Evolutionary conservation across 2,113 vertebrate species (phyloP).

Genomic region (Channa argus): DNA sequence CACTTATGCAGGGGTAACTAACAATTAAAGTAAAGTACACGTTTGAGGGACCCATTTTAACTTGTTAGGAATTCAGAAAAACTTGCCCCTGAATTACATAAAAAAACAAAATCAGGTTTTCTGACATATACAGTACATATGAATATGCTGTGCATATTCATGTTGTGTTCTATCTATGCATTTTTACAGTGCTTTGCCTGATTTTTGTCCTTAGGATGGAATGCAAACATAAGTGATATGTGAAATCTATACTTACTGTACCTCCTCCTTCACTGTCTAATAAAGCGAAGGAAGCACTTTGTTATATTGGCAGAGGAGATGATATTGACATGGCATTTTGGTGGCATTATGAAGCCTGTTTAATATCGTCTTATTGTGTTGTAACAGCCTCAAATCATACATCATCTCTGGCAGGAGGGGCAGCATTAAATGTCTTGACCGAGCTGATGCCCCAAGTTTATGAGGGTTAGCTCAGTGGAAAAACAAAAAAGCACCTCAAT

Average conservation of each 20-base stretch:
- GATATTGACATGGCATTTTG: slow-evolving; percentile 84
- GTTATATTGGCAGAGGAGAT: slow-evolving; percentile 62
- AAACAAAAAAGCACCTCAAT: slow-evolving; percentile 17
- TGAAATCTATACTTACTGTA: slow-evolving; percentile 69
- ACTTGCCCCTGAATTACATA: slow-evolving; percentile 9
- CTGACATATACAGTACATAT: background rate
- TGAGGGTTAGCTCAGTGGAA: slow-evolving; percentile 62
- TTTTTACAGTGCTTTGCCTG: slow-evolving; percentile 36
- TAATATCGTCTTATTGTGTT: slow-evolving; percentile 82
- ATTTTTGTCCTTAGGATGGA: slow-evolving; percentile 51
- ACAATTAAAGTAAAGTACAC: slow-evolving; percentile 53
- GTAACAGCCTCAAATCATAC: slow-evolving; percentile 75
- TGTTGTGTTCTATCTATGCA: slow-evolving; percentile 13
- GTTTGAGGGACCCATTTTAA: slow-evolving; percentile 33
- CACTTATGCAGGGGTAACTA: slow-evolving; percentile 17
- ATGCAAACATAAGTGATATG: slow-evolving; percentile 53
- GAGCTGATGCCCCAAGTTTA: slow-evolving; percentile 64
- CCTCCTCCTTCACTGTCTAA: slow-evolving; percentile 69
- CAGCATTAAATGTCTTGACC: slow-evolving; percentile 55
- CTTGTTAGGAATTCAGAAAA: slow-evolving; percentile 34
- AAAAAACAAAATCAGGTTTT: slow-evolving; percentile 24
- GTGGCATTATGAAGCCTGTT: slow-evolving; percentile 82
- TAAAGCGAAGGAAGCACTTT: slow-evolving; percentile 80
- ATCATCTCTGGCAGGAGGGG: slow-evolving; percentile 64
- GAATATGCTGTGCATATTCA: background rate